These are phyloP conservation scores for Steatornis caripensis DNA, from an alignment of 2,113 vertebrate species.

Conservation along the genomic window DNA sequence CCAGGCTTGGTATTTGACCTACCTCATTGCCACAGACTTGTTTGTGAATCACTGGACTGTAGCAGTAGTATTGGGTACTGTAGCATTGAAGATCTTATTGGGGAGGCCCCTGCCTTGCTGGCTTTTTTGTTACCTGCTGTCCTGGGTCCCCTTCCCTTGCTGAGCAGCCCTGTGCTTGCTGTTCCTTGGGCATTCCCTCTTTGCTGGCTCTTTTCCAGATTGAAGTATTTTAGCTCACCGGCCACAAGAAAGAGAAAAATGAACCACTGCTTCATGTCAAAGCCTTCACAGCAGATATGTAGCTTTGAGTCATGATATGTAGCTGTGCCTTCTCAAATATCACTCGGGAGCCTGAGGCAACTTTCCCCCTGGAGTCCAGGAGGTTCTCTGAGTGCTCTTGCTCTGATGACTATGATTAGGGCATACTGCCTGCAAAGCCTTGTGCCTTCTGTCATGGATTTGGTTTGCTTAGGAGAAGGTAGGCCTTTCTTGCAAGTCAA, in stretches of 20 bases:
- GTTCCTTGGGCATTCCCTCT: neutral
- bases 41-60: neutral
- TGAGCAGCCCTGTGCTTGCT: neutral
- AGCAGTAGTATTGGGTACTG: neutral
- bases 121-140: neutral
- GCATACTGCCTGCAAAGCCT: neutral
- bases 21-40: neutral
- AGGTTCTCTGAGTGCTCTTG: neutral
- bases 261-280: neutral
- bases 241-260: neutral
- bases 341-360: neutral
- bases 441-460: neutral
- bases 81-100: rapidly evolving
- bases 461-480: neutral
- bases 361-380: neutral
- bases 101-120: neutral
- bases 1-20: neutral
- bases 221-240: neutral
- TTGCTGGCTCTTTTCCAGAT: neutral
- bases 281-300: neutral
- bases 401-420: neutral
- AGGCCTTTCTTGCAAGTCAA: neutral
- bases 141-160: neutral
- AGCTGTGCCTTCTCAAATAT: neutral
- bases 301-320: no score